Base-by-base conservation (phyloP, 2,888 invertebrate species). In the Nomada hirtipes region DNA sequence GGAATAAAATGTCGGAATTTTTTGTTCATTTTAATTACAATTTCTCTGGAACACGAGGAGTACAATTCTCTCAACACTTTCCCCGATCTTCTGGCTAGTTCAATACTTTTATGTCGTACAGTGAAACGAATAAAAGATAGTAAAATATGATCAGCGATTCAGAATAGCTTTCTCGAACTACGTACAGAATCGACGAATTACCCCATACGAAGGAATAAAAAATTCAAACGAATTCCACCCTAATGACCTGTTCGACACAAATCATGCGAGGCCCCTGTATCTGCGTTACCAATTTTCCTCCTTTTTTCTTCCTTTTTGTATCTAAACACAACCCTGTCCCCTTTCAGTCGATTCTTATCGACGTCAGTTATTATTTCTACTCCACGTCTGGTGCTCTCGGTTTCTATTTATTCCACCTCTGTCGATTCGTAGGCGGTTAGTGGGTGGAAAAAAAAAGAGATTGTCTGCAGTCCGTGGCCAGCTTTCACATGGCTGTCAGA, bases 361-460 rank as follows among this genome's bases (percentile, higher is more conserved):
- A 7, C 57, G 57, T 69, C 44, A 57, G 26, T 69, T 57, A 52
- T 69, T 57, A 52, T 42, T 29, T 23, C 15, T 10, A 47, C 47
- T 47, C 15, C 13, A 57, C 23, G 26, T 13, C 23, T 26, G 20
- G 11, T 2, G 53, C n/a, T 20, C 20, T 26, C 50, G n/a, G 26
- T 57, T 70, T 59, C 44, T 69, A 61, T 61, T 69, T 55, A 63
- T 76, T 63, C 44, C 53, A 29, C 20, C 13, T 29, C 20, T 47
- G 50, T 68, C 9, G 68, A 47, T 52, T 53, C 47, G 50, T 57
- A 15, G n/a, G n/a, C 11, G 65, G 13, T 57, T 18, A 18, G 23
- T 68, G 18, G 42, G 55, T 23, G 23, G 42, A 7, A 36, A 42
- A 52, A 53, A 55, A 20, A 68, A 42, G 36, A 50, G 26, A 64